Evolutionary conservation across 2,113 vertebrate genomes (phyloP).

Genomic region (Arothron firmamentum): DNA sequence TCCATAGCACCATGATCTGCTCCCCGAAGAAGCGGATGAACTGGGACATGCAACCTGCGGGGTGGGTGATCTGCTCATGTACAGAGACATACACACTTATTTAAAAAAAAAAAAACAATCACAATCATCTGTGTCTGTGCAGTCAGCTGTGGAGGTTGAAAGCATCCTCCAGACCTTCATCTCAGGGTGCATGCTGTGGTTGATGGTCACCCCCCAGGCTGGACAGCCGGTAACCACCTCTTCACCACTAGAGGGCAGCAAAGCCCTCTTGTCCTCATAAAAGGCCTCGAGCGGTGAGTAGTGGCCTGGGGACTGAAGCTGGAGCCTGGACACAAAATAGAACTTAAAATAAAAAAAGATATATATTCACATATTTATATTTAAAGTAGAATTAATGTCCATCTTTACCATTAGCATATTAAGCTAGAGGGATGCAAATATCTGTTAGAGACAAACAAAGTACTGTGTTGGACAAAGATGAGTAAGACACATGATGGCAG

Average conservation of each 20-base stretch:
- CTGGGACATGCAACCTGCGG: conserved; percentile 96
- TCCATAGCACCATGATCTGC: conserved; percentile 94
- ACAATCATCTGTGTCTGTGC: neutral
- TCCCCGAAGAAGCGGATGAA: conserved; percentile 97
- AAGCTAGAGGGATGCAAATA: neutral
- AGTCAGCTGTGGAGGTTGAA: neutral
- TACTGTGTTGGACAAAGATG: conserved; percentile 28
- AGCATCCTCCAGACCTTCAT: conserved; percentile 83
- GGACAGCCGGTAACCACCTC: conserved; percentile 71
- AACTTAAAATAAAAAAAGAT: too few species aligned
- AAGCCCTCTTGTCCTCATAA: conserved; percentile 93
- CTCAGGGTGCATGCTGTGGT: conserved; percentile 92
- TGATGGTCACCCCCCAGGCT: conserved; percentile 82
- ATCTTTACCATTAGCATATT: too few species aligned
- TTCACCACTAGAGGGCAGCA: conserved; percentile 76
- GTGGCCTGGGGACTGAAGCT: conserved; percentile 88
- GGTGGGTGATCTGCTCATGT: conserved; percentile 86
- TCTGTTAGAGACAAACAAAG: too few species aligned
- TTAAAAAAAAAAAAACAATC: neutral
- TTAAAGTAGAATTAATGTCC: too few species aligned
- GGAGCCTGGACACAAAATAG: conserved; percentile 75
- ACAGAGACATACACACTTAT: neutral
- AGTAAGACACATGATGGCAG: conserved; percentile 42
- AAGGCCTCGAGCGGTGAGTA: conserved; percentile 92
- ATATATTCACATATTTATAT: too few species aligned